Percentiles rank a stretch among this genome's conserved stretches.
phyloP scores from a whole-genome alignment of 1,140 invertebrate genomes.

The Drosophila subobscura region DNA sequence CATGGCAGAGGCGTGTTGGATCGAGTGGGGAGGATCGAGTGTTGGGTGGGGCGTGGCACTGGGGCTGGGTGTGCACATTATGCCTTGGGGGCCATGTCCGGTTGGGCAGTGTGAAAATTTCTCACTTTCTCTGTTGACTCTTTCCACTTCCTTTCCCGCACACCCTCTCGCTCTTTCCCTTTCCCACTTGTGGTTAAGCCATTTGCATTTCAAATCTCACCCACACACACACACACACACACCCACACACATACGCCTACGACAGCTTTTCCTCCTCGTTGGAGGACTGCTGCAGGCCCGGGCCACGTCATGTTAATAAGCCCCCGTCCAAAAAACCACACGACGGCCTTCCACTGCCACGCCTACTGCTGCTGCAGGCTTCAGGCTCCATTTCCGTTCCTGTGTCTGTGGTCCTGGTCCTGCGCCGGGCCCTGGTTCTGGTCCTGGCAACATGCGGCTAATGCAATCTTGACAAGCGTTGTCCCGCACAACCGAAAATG shows the following conservation, averaged over 20 bases:
- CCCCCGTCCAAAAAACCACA: constrained; percentile 13
- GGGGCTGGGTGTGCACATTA: too few species aligned
- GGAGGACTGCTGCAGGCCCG: constrained; percentile 1
- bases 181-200: constrained; percentile 31
- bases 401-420: too few species aligned
- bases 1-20: too few species aligned
- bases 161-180: background rate
- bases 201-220: constrained; percentile 74
- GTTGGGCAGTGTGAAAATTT: constrained; percentile 50
- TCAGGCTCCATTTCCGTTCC: too few species aligned
- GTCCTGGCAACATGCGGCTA: constrained; percentile 45
- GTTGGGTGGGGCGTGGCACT: constrained; percentile 1
- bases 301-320: constrained; percentile 46
- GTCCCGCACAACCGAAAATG: constrained; percentile 64
- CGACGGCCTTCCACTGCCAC: background rate
- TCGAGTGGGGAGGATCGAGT: constrained; percentile 18
- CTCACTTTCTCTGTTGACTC: constrained; percentile 50
- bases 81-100: constrained; percentile 1
- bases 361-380: too few species aligned
- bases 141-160: constrained; percentile 13
- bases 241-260: background rate
- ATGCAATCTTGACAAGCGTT: constrained; percentile 75
- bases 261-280: constrained; percentile 1
- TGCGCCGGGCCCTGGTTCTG: background rate
- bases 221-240: background rate